A percentile compares a stretch with the other conserved stretches of the same genome.
These are phyloP conservation scores for Acrobasis repandana DNA, from an alignment of 2,888 invertebrate species.

Conservation along the genomic window DNA sequence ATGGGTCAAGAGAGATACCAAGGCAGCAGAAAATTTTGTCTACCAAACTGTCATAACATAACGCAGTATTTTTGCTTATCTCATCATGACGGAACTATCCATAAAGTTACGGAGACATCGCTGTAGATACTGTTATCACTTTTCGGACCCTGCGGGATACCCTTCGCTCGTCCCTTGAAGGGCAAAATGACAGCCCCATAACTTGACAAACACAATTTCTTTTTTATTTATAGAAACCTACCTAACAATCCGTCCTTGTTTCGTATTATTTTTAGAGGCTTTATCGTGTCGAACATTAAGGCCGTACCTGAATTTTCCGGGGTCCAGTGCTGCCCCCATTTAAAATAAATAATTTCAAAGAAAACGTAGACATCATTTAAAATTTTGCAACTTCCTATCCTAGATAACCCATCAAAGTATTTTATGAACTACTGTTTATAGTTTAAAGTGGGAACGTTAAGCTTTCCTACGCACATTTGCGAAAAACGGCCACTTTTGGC, in stretches of 20 bases:
- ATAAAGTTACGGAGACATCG: constrained; percentile 2
- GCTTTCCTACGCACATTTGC: too few relatives aligned
- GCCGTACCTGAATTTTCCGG: too few relatives aligned
- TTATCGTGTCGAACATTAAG: neutral
- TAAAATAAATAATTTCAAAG: too few relatives aligned
- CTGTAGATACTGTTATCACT: constrained; percentile 9
- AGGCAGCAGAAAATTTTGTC: constrained; percentile 9
- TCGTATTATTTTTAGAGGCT: neutral
- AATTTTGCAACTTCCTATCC: too few relatives aligned
- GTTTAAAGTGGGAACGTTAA: too few relatives aligned
- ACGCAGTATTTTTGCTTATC: constrained; percentile 9
- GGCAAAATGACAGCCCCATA: constrained; percentile 11
- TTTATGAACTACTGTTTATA: too few relatives aligned
- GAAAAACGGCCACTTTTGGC: too few relatives aligned
- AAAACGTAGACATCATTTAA: too few relatives aligned
- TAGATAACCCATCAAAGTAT: too few relatives aligned
- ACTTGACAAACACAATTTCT: constrained; percentile 8
- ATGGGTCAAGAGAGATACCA: neutral
- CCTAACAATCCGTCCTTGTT: neutral
- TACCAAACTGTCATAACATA: constrained; percentile 3
- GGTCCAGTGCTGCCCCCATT: too few relatives aligned
- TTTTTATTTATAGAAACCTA: constrained; percentile 5
- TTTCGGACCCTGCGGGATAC: constrained; percentile 12
- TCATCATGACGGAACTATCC: constrained; percentile 12
- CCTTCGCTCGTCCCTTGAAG: constrained; percentile 5